These are phyloP conservation scores for Agriopis leucophaearia DNA, from an alignment of 2,888 invertebrate genomes.

Conservation along the genomic window DNA sequence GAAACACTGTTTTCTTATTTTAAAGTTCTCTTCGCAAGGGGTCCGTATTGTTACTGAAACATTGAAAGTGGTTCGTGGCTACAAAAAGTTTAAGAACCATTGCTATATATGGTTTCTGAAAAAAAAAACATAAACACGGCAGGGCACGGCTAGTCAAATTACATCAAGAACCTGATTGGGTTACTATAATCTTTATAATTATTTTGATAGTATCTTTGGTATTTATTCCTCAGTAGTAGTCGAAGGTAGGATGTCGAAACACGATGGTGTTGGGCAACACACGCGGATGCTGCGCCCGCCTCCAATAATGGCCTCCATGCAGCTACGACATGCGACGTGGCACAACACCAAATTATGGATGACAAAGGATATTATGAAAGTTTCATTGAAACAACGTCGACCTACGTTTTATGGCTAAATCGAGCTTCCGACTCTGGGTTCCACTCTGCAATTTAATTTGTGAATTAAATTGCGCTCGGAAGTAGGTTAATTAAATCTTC, in stretches of 20 bases:
- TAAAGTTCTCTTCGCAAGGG: too few relatives aligned
- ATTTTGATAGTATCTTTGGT: conserved; percentile 24
- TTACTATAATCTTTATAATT: not conserved
- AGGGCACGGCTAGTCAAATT: too few relatives aligned
- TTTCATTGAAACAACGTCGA: conserved; percentile 3
- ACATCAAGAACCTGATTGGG: too few relatives aligned
- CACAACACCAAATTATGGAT: conserved; percentile 59
- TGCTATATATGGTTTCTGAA: too few relatives aligned
- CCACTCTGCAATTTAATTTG: not conserved
- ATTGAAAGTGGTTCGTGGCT: too few relatives aligned
- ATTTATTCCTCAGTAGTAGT: conserved; percentile 12
- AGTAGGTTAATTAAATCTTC: too few relatives aligned
- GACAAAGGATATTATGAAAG: conserved; percentile 45
- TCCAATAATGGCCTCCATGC: conserved; percentile 50
- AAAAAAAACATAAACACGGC: too few relatives aligned
- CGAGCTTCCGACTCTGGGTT: not conserved
- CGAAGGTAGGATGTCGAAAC: conserved; percentile 40
- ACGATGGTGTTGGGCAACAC: conserved; percentile 51
- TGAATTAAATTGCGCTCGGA: too few relatives aligned
- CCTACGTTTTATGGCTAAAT: conserved; percentile 5
- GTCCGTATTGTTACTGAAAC: too few relatives aligned
- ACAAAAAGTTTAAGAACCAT: too few relatives aligned
- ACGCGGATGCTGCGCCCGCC: conserved; percentile 52
- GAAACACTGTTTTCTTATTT: too few relatives aligned
- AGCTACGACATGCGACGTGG: conserved; percentile 47